Conservation (phyloP, 2,888 invertebrate genomes). For the Arge pagana region DNA sequence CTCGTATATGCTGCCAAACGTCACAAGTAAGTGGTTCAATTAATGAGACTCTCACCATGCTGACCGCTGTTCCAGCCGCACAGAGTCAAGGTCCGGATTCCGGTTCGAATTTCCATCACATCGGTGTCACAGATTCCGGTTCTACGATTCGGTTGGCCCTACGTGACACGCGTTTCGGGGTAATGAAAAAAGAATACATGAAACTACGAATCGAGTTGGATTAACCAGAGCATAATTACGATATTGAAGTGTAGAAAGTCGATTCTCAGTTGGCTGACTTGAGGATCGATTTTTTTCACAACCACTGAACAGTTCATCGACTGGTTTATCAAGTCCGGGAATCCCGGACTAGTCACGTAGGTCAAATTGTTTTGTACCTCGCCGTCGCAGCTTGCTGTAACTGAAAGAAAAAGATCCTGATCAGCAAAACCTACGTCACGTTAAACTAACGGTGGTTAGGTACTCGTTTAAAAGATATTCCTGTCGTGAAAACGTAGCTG, state of each 20-base stretch:
- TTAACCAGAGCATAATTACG: constrained; percentile 67
- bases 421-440: no score
- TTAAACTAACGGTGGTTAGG: no score
- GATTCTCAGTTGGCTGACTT: constrained; percentile 80
- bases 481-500: no score
- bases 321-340: constrained; percentile 75
- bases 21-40: not conserved
- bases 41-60: constrained; percentile 68
- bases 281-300: constrained; percentile 76
- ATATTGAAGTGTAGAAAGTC: constrained; percentile 84
- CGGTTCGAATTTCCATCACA: constrained; percentile 56
- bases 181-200: no score
- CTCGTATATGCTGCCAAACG: no score
- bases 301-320: constrained; percentile 72
- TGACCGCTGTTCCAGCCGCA: constrained; percentile 86
- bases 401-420: constrained; percentile 57
- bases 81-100: constrained; percentile 61
- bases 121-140: constrained; percentile 83
- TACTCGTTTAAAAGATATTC: no score
- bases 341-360: constrained; percentile 81
- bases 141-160: constrained; percentile 81
- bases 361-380: constrained; percentile 78
- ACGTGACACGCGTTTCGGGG: no score
- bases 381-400: constrained; percentile 75
- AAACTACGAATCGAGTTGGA: no score